Evolutionary conservation across 2,797 vertebrate genomes (phyloP).

Genomic region (Acomys russatus): DNA sequence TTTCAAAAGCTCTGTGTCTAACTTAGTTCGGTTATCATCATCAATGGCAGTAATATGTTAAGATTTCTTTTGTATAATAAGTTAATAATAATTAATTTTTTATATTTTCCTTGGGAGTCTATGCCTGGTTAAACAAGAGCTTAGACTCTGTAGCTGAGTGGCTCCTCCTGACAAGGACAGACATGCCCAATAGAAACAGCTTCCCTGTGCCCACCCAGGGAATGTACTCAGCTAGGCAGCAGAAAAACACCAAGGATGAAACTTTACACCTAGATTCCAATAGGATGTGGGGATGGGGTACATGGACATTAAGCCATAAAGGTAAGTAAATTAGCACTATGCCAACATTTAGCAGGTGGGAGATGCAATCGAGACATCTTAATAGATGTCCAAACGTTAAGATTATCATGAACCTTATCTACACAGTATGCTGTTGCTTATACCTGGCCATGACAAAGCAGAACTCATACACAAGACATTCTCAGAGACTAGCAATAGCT

Average conservation of each 20-base stretch:
- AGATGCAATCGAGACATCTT: not conserved
- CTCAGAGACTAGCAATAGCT: not conserved
- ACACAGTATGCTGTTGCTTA: not conserved
- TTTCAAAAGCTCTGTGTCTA: constrained; percentile 29
- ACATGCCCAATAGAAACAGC: not conserved
- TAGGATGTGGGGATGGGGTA: not conserved
- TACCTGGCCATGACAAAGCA: not conserved
- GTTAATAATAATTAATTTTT: not conserved
- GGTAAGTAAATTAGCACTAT: not conserved
- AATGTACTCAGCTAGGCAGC: not conserved
- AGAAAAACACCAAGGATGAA: not conserved
- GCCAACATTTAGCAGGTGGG: not conserved
- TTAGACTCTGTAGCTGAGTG: not conserved
- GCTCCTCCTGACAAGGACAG: not conserved
- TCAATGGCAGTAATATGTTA: not conserved
- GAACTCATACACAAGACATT: not conserved
- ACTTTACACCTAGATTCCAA: not conserved
- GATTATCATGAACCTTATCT: not conserved
- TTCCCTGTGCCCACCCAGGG: not conserved
- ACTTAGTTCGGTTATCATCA: not conserved
- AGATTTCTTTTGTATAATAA: constrained; percentile 18
- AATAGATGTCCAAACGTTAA: not conserved
- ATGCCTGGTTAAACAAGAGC: not conserved
- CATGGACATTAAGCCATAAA: not conserved
- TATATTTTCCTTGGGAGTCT: constrained; percentile 31